These are phyloP conservation scores for Caenorhabditis sp. DNA, from an alignment of 2,888 invertebrate species.

Conservation along the genomic window DNA sequence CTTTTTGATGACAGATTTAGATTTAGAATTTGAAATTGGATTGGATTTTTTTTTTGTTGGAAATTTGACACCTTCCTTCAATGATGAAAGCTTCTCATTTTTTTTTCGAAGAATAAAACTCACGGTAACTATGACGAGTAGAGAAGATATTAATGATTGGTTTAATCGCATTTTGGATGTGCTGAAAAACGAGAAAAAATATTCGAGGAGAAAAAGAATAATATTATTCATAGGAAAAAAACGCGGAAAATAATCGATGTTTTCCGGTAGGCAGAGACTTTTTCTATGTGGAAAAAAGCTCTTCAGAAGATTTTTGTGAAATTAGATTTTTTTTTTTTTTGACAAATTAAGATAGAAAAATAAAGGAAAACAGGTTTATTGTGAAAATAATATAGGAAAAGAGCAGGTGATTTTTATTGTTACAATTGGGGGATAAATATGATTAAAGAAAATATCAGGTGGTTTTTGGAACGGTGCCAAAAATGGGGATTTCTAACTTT, in stretches of 20 bases:
- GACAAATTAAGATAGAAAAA: too few relatives aligned
- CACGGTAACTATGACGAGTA: constrained; percentile 13
- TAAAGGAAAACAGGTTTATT: too few relatives aligned
- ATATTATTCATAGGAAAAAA: not conserved
- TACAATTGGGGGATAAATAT: too few relatives aligned
- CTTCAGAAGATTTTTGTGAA: too few relatives aligned
- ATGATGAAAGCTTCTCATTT: too few relatives aligned
- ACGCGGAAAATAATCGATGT: not conserved
- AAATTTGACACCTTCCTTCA: not conserved
- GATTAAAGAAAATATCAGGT: too few relatives aligned
- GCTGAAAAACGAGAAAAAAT: constrained; percentile 7
- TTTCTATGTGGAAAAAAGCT: too few relatives aligned
- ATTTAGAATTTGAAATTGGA: not conserved
- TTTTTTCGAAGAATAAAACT: not conserved
- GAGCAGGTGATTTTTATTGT: too few relatives aligned
- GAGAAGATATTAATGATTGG: constrained; percentile 22
- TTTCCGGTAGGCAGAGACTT: not conserved
- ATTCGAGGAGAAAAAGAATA: not conserved
- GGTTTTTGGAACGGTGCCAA: too few relatives aligned
- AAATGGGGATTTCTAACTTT: too few relatives aligned
- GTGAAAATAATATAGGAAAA: too few relatives aligned
- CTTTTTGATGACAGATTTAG: not conserved
- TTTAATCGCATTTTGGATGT: constrained; percentile 40
- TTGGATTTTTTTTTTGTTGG: not conserved
- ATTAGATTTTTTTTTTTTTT: too few relatives aligned